phyloP scores from a whole-genome alignment of 2,888 invertebrate species.

The Scaptomyza tumidula region DNA sequence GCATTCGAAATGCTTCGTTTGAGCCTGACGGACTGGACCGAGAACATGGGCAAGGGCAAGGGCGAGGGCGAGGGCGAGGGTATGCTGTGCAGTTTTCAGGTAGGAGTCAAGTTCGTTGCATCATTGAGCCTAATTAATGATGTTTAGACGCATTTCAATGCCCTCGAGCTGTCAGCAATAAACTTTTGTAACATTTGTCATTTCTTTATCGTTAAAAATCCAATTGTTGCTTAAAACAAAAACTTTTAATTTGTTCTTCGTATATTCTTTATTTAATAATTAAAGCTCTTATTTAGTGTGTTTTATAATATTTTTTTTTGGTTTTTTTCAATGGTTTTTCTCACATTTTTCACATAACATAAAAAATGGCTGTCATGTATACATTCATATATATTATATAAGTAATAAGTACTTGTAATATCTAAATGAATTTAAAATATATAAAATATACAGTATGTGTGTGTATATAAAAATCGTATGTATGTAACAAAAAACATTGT shows the following conservation, averaged over 20 bases:
- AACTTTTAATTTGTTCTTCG: slow-evolving; percentile 45
- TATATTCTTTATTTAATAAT: slow-evolving; percentile 79
- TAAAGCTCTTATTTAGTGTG: slow-evolving; percentile 81
- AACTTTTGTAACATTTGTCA: slow-evolving; percentile 40
- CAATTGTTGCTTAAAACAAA: background rate
- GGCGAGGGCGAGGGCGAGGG: background rate
- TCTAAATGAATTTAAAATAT: slow-evolving; percentile 66
- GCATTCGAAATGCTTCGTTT: slow-evolving; percentile 72
- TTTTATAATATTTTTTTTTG: slow-evolving; percentile 32
- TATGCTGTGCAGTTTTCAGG: slow-evolving; percentile 7
- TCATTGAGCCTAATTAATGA: slow-evolving; percentile 64
- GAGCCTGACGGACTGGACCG: slow-evolving; percentile 27
- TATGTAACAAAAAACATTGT: slow-evolving; percentile 30
- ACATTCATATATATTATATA: slow-evolving; percentile 30
- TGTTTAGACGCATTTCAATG: slow-evolving; percentile 54
- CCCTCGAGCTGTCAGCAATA: slow-evolving; percentile 58
- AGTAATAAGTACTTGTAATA: slow-evolving; percentile 30
- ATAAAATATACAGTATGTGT: slow-evolving; percentile 53
- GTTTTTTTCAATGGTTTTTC: slow-evolving; percentile 12
- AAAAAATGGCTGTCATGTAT: slow-evolving; percentile 61
- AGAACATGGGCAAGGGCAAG: background rate
- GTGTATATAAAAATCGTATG: slow-evolving; percentile 4
- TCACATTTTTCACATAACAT: slow-evolving; percentile 52
- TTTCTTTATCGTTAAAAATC: slow-evolving; percentile 10
- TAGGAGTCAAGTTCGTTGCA: slow-evolving; percentile 33